Percentiles rank a stretch among this genome's conserved stretches.
phyloP scores from a whole-genome alignment of 2,797 vertebrate genomes.

The Meriones psammophilus region DNA sequence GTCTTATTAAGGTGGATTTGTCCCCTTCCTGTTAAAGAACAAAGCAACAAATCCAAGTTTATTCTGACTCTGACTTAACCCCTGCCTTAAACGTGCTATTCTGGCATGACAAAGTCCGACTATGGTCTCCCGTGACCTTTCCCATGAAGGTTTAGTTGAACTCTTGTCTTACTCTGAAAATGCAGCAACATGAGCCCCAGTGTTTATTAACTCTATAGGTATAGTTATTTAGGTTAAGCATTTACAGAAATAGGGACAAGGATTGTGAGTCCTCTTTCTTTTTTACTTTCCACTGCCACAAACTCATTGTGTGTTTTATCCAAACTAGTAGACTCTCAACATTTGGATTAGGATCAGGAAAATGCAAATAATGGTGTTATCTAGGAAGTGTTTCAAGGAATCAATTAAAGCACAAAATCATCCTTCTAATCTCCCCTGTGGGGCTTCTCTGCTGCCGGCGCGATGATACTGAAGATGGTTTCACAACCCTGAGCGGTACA shows the following conservation, averaged over 20 bases:
- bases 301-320: not conserved
- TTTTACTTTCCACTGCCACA: slow-evolving; percentile 33
- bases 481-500: not conserved
- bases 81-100: not conserved
- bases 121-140: not conserved
- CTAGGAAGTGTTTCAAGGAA: slow-evolving; percentile 63
- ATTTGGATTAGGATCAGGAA: slow-evolving; percentile 57
- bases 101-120: not conserved
- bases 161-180: slow-evolving; percentile 16
- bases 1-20: not conserved
- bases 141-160: not conserved
- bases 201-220: slow-evolving; percentile 2
- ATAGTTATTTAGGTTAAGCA: not conserved
- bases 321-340: slow-evolving; percentile 16
- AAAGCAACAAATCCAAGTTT: not conserved
- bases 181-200: not conserved
- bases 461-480: not conserved
- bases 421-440: slow-evolving; percentile 25
- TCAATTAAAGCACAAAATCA: slow-evolving; percentile 47
- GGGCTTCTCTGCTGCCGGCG: slow-evolving; percentile 19
- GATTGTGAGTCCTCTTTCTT: not conserved
- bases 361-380: slow-evolving; percentile 66
- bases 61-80: not conserved
- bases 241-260: not conserved
- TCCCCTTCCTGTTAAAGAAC: not conserved